Evolutionary conservation across 2,888 invertebrate species (phyloP), one percentile per base, ranked within the genome.

Genomic region (Cactoblastis cactorum): DNA sequence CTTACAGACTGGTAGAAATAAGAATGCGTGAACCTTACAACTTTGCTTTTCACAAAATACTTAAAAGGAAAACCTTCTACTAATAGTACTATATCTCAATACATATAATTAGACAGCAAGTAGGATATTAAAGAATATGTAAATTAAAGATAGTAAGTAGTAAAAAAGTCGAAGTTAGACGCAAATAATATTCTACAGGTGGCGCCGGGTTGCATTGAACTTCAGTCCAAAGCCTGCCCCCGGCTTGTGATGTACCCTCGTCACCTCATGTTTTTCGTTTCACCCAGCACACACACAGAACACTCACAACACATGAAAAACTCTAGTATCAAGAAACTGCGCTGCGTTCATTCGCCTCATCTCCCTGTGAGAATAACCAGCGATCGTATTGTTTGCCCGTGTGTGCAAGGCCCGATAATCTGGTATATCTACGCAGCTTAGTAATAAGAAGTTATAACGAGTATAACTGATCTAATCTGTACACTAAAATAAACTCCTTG

Each of bases 171-270:
- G 5, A 35, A 46, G 22, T 28, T 17, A 22, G 28, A 39, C 22
- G 15, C 43, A 11, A 37, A 56, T 54, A 56, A 53, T 59, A 63
- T 61, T 59, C 70, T 69, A 77, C 77, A 78, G 74, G 76, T 77
- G 77, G 74, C 63, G 66, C 64, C 53, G 58, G 69, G 80, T n/a
- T 77, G 73, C 82, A 71, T 75, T 82, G 80, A 83, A 84, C 81
- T 73, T 77, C 49, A 60, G 63, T 67, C 69, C 69, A 67, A 77
- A 82, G 77, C 75, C 61, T 60, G 54, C 62, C 56, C 56, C 62
- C 57, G 61, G 45, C 61, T 48, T 57, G 63, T 65, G 60, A 58
- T 54, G 57, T 76, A 72, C 78, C 77, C 77, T 75, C 70, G 62
- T 68, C 67, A 65, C 67, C 74, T 70, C 63, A 70, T 65, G 72